phyloP scores from a whole-genome alignment of 2,797 vertebrate genomes.

The Megalops cyprinoides region DNA sequence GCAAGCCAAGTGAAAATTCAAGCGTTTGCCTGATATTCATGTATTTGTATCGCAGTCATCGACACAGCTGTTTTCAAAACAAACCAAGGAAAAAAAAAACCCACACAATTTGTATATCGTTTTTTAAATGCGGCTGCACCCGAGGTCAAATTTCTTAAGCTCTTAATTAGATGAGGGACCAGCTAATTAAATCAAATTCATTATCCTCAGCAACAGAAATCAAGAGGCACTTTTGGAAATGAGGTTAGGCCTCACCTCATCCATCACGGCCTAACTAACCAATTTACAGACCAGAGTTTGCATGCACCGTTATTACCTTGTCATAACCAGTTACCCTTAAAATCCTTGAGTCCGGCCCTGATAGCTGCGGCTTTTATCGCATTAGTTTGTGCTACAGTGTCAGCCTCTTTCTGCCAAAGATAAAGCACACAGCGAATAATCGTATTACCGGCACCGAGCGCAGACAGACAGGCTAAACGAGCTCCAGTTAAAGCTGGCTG shows the following conservation, averaged over 20 bases:
- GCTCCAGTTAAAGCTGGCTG: slow-evolving; percentile 75
- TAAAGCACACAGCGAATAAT: slow-evolving; percentile 90
- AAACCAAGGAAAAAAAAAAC: not conserved
- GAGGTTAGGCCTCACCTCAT: slow-evolving; percentile 91
- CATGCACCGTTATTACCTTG: slow-evolving; percentile 98
- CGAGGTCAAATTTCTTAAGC: slow-evolving; percentile 86
- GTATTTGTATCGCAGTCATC: slow-evolving; percentile 34
- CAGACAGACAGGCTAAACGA: slow-evolving; percentile 70
- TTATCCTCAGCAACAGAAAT: slow-evolving; percentile 97
- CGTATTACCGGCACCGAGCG: slow-evolving; percentile 78
- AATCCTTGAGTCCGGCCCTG: slow-evolving; percentile 82
- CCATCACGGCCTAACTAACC: slow-evolving; percentile 99
- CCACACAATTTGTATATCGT: slow-evolving; percentile 35
- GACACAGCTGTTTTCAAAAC: not conserved
- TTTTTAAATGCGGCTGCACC: slow-evolving; percentile 62
- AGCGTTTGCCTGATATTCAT: not conserved
- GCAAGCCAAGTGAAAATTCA: not conserved
- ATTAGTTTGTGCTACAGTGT: slow-evolving; percentile 95
- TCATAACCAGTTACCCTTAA: slow-evolving; percentile 99
- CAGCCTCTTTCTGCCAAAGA: slow-evolving; percentile 95
- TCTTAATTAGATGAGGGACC: slow-evolving; percentile 93
- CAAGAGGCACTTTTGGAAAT: slow-evolving; percentile 92
- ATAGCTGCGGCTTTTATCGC: slow-evolving; percentile 97
- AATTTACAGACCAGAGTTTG: slow-evolving; percentile 96
- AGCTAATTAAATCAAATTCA: slow-evolving; percentile 99